phyloP scores from a whole-genome alignment of 2,797 vertebrate species.

The Siniperca scherzeri region DNA sequence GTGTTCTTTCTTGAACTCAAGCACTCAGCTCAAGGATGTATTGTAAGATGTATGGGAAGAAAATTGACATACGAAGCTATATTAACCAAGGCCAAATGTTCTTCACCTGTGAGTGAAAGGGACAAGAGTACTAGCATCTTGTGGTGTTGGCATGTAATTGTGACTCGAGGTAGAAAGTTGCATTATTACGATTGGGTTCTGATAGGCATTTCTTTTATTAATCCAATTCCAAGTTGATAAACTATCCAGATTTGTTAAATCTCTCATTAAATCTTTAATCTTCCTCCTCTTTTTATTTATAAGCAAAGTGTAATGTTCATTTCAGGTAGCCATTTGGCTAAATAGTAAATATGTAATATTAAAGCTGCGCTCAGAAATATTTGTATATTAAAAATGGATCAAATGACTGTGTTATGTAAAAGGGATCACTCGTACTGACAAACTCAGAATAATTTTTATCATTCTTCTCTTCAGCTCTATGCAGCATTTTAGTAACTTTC shows the following conservation, averaged over 20 bases:
- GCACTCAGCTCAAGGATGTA: constrained; percentile 47
- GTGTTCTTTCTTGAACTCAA: constrained; percentile 22
- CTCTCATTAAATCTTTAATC: background rate
- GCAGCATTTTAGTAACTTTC: background rate
- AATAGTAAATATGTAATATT: background rate
- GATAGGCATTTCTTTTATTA: background rate
- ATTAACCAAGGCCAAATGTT: constrained; percentile 1
- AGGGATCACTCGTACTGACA: too few relatives aligned
- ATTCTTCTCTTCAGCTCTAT: background rate
- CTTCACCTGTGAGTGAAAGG: constrained; percentile 10
- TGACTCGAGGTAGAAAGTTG: background rate
- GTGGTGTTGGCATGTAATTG: background rate
- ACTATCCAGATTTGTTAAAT: background rate
- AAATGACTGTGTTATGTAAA: background rate
- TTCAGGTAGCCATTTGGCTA: background rate
- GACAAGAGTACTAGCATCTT: too few relatives aligned
- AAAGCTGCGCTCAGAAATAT: background rate
- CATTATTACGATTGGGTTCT: background rate
- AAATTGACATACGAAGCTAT: background rate
- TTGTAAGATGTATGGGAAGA: constrained; percentile 18
- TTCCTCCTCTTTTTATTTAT: background rate
- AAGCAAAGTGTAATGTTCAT: background rate
- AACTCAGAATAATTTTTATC: background rate
- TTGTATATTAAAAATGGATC: background rate
- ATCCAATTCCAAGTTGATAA: background rate